These are phyloP conservation scores for Coleophora deauratella DNA, from an alignment of 2,888 invertebrate genomes.

Conservation along the genomic window DNA sequence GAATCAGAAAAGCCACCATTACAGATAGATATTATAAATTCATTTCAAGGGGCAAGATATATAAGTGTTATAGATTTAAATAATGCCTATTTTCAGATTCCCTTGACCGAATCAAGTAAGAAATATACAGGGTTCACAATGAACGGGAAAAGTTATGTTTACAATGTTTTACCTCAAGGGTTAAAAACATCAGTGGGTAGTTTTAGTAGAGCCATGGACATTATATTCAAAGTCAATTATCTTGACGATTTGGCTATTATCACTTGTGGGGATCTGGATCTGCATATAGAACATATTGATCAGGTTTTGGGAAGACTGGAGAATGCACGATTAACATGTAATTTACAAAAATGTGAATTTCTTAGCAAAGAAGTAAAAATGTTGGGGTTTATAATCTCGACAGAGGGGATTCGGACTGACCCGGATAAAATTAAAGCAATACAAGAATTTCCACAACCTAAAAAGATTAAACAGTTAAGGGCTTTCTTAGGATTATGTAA, in stretches of 20 bases:
- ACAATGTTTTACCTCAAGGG: slow-evolving; percentile 17
- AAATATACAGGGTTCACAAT: slow-evolving; percentile 14
- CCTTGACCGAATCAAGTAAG: neutral
- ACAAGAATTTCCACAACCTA: slow-evolving; percentile 15
- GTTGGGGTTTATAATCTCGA: slow-evolving; percentile 8
- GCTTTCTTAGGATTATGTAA: slow-evolving; percentile 13
- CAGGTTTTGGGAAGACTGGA: slow-evolving; percentile 6
- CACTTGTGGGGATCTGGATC: slow-evolving; percentile 6
- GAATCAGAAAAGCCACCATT: slow-evolving; percentile 23
- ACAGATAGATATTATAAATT: slow-evolving; percentile 18
- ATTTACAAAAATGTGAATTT: slow-evolving; percentile 3
- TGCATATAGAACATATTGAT: slow-evolving; percentile 17
- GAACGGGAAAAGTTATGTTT: neutral
- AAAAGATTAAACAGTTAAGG: slow-evolving; percentile 17
- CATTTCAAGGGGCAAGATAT: slow-evolving; percentile 16
- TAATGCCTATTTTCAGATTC: slow-evolving; percentile 18
- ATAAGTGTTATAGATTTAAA: slow-evolving; percentile 19
- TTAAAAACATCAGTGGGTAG: slow-evolving; percentile 17
- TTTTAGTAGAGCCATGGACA: slow-evolving; percentile 21
- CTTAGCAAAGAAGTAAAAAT: slow-evolving; percentile 10
- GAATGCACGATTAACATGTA: slow-evolving; percentile 3
- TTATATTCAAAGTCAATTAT: slow-evolving; percentile 19
- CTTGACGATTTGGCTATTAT: slow-evolving; percentile 19
- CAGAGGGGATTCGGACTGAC: slow-evolving; percentile 6
- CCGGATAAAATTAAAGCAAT: slow-evolving; percentile 18